These are phyloP conservation scores for Tribolium castaneum DNA, from an alignment of 1,140 invertebrate species.

Conservation along the genomic window DNA sequence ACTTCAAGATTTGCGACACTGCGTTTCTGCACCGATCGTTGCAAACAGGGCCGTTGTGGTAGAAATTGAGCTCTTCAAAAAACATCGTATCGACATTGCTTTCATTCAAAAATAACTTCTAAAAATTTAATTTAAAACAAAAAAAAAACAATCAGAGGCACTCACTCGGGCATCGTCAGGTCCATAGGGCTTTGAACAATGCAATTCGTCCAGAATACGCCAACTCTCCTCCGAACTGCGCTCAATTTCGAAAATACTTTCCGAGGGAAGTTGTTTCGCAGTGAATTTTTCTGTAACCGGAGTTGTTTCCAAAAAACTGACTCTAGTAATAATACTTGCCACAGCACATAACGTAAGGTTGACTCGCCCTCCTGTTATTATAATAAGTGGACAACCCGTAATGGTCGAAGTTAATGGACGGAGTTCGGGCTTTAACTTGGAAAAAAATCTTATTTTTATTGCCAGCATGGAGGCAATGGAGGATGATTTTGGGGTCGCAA, in stretches of 20 bases:
- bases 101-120: conserved; percentile 8
- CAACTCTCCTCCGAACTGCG: neutral
- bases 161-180: conserved; percentile 26
- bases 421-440: neutral
- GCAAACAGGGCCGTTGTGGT: neutral
- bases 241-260: conserved; percentile 17
- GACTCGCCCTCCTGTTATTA: neutral
- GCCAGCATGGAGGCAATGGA: neutral
- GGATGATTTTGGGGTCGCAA: neutral
- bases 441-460: conserved; percentile 10
- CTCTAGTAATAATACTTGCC: neutral
- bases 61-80: conserved; percentile 39
- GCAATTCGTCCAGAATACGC: conserved; percentile 33
- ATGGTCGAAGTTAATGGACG: neutral
- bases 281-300: conserved; percentile 10
- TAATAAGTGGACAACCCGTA: neutral
- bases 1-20: conserved; percentile 3
- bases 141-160: neutral
- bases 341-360: neutral
- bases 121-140: neutral
- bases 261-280: neutral
- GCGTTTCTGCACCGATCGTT: neutral
- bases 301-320: neutral
- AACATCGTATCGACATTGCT: conserved; percentile 2
- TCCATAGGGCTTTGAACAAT: neutral